Percentiles rank a stretch among this genome's conserved stretches.
Conservation (phyloP, 2,113 vertebrate genomes). For the Furnarius figulus region DNA sequence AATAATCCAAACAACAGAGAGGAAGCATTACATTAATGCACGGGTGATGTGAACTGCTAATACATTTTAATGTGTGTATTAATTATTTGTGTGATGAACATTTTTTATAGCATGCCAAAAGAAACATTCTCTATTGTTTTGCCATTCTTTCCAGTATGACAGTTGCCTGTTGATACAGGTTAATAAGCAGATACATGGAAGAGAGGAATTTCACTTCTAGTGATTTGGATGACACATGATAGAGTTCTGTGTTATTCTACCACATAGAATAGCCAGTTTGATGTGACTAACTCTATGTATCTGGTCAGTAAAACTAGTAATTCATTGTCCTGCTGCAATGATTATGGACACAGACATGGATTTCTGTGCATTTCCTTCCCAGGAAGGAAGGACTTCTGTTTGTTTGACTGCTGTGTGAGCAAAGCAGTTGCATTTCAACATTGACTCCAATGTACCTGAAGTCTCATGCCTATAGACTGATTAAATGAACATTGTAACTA, state of each 20-base stretch:
- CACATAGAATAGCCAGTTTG: neutral
- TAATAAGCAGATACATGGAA: neutral
- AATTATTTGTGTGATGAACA: neutral
- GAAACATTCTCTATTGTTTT: neutral
- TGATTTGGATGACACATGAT: neutral
- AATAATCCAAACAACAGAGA: constrained; percentile 3
- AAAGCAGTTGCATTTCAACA: neutral
- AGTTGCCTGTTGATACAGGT: neutral
- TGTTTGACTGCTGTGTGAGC: neutral
- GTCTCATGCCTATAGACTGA: neutral
- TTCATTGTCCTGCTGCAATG: neutral
- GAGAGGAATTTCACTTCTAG: neutral
- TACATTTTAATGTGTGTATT: neutral
- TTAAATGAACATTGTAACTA: neutral
- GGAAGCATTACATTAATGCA: neutral
- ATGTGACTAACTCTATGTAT: neutral
- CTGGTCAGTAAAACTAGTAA: neutral
- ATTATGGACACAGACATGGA: neutral
- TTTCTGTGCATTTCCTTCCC: neutral
- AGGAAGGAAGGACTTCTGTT: no score
- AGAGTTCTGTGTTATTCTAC: neutral
- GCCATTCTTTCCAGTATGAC: neutral
- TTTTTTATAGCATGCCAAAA: neutral
- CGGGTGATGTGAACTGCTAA: neutral
- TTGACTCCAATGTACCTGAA: neutral